Base-by-base conservation (phyloP, 2,888 invertebrate species). In the Nemurella pictetii region DNA sequence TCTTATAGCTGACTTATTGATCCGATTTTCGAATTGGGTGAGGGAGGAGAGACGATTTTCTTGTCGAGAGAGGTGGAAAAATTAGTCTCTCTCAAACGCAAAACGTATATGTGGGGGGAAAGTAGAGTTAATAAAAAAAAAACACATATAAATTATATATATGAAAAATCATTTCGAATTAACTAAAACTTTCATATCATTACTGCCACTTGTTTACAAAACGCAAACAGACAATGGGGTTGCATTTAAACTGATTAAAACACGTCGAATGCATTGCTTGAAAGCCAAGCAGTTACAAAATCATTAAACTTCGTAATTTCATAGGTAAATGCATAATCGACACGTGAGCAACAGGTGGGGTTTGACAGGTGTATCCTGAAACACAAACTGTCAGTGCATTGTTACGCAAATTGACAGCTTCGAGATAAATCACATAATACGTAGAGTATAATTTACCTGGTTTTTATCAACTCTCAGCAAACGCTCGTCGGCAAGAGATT, bases 401-500 rank as follows among this genome's bases (percentile, higher is more conserved):
- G 12, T 55, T 55, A 55, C 15, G 1, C 12, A 12, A 55, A 55
- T 55, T 55, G 55, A 55, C 55, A 55, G 20, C 15, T n/a, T 55
- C 3, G 55, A 15, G 1, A 55, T 55, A 15, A 75, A 75, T 75
- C 1, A n/a, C n/a, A n/a, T n/a, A n/a, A n/a, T n/a, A n/a, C n/a
- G 30, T 78, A 35, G 20, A 3, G 29, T 26, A 35, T 35, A n/a
- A 35, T 77, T 72, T 84, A 95, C 95, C 93, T 94, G 92, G 85
- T 91, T 92, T 89, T 95, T 94, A 89, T 96, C 95, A 89, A 94
- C 92, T 82, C 92, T 91, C 88, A 93, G 92, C 28, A 95, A 91
- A 87, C 93, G 92, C 89, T 94, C 92, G 90, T 96, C 95, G 88
- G 94, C 94, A 87, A 92, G 91, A 88, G 95, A 94, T 89, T 95